phyloP scores from a whole-genome alignment of 2,113 vertebrate genomes.

The Pteruthius melanotis region DNA sequence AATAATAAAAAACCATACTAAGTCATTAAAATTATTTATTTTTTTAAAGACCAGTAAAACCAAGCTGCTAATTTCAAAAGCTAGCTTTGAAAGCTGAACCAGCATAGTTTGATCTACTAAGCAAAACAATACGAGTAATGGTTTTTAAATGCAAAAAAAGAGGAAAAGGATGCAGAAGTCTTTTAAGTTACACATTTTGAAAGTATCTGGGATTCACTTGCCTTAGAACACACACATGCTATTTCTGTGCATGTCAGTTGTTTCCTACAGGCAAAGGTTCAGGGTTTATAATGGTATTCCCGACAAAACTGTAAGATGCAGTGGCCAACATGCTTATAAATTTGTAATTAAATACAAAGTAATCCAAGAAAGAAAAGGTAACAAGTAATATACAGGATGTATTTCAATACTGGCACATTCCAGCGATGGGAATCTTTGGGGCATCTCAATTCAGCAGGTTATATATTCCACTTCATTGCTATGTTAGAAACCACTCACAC shows the following conservation, averaged over 20 bases:
- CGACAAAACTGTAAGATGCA: not conserved
- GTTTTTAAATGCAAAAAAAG: constrained; percentile 1
- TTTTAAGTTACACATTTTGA: not conserved
- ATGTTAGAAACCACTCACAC: not conserved
- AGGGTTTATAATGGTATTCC: not conserved
- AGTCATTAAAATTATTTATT: constrained; percentile 26
- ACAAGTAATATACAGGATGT: not conserved
- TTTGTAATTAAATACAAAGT: constrained; percentile 14
- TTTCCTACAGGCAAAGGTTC: not conserved
- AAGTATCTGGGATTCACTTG: not conserved
- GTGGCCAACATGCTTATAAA: constrained; percentile 20
- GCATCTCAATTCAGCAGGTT: not conserved
- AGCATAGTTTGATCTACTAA: constrained; percentile 11
- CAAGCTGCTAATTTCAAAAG: constrained; percentile 36
- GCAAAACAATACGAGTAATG: constrained; percentile 28
- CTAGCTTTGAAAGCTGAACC: constrained; percentile 43
- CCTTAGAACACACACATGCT: not conserved
- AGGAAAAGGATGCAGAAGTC: not conserved
- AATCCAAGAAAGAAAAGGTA: not conserved
- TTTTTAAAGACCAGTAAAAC: constrained; percentile 10
- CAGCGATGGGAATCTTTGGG: not conserved
- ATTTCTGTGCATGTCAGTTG: not conserved
- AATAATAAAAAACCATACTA: not conserved
- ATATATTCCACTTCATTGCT: not conserved
- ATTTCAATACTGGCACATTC: not conserved